Percentiles rank a stretch among this genome's conserved stretches.
Evolutionary conservation across 1,140 invertebrate genomes (phyloP).

Genomic region (Metaphire vulgaris): DNA sequence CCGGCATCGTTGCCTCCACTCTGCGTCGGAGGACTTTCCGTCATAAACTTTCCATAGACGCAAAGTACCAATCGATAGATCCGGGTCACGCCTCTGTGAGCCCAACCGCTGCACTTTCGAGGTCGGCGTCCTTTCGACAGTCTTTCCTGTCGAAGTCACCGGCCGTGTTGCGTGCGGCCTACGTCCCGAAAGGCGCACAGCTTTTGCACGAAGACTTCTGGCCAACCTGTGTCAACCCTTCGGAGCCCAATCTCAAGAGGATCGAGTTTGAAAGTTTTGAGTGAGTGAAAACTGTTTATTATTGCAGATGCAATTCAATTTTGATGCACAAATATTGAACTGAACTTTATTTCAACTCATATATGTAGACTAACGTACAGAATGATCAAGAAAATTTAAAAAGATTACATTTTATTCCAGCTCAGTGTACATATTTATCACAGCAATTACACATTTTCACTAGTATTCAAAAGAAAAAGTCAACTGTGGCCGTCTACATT

Average conservation of each 20-base stretch:
- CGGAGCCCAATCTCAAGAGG: conserved; percentile 10
- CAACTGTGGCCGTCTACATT: too few species aligned
- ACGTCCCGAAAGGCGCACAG: conserved; percentile 11
- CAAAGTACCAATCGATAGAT: conserved; percentile 18
- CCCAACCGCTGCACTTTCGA: conserved; percentile 20
- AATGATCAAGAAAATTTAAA: too few species aligned
- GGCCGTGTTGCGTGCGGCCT: not conserved
- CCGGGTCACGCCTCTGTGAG: conserved; percentile 23
- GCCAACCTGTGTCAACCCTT: conserved; percentile 23
- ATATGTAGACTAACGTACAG: too few species aligned
- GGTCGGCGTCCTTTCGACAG: conserved; percentile 15
- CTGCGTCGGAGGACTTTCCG: conserved; percentile 27
- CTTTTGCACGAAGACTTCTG: conserved; percentile 27
- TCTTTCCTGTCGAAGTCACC: conserved; percentile 16
- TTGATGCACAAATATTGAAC: too few species aligned
- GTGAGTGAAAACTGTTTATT: conserved; percentile 16
- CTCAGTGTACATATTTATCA: too few species aligned
- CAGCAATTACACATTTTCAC: too few species aligned
- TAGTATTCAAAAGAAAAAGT: too few species aligned
- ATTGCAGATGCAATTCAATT: too few species aligned
- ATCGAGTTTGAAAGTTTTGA: conserved; percentile 27
- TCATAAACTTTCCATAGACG: conserved; percentile 25
- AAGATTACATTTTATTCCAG: too few species aligned
- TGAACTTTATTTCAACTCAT: too few species aligned
- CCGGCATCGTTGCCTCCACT: conserved; percentile 29